A percentile compares a stretch with the other conserved stretches of the same genome.
These are phyloP conservation scores for Drosophila pachea DNA, from an alignment of 1,140 invertebrate species.

Conservation along the genomic window DNA sequence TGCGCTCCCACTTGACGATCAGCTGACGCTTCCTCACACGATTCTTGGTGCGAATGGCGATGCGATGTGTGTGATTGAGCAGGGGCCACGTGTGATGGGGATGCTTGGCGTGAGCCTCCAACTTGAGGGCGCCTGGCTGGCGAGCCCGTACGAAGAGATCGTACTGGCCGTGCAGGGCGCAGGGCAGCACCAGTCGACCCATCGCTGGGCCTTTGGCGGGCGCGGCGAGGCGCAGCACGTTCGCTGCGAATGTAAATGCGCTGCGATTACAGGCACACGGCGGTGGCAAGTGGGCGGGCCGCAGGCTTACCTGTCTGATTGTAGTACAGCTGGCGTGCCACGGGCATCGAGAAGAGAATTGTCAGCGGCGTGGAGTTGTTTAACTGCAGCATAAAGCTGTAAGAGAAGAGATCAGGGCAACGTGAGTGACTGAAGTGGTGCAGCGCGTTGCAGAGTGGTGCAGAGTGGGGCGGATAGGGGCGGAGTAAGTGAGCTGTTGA, in stretches of 20 bases:
- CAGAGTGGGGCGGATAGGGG: conserved; percentile 8
- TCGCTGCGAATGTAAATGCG: conserved; percentile 47
- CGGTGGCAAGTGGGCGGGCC: not conserved
- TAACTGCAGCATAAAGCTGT: conserved; percentile 71
- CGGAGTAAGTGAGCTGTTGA: conserved; percentile 65
- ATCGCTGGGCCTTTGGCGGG: conserved; percentile 33
- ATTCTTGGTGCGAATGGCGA: conserved; percentile 73
- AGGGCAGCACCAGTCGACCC: conserved; percentile 68
- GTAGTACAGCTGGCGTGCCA: conserved; percentile 75
- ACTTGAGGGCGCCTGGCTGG: conserved; percentile 61
- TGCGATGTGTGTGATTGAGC: conserved; percentile 66
- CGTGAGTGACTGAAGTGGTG: conserved; percentile 21
- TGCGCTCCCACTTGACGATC: conserved; percentile 76
- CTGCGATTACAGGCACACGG: conserved; percentile 3
- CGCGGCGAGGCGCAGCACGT: conserved; percentile 58
- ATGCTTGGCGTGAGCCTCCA: conserved; percentile 69
- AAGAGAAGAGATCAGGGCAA: conserved; percentile 24
- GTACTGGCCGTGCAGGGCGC: conserved; percentile 72
- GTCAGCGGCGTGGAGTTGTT: conserved; percentile 72
- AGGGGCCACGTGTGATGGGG: conserved; percentile 67
- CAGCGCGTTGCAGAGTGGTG: not conserved
- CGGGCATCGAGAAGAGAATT: conserved; percentile 70
- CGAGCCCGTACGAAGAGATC: conserved; percentile 71
- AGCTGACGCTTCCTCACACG: conserved; percentile 74
- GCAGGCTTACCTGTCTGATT: conserved; percentile 74